Evolutionary conservation across 1,140 invertebrate genomes (phyloP).

Genomic region (Steinernema feltiae): DNA sequence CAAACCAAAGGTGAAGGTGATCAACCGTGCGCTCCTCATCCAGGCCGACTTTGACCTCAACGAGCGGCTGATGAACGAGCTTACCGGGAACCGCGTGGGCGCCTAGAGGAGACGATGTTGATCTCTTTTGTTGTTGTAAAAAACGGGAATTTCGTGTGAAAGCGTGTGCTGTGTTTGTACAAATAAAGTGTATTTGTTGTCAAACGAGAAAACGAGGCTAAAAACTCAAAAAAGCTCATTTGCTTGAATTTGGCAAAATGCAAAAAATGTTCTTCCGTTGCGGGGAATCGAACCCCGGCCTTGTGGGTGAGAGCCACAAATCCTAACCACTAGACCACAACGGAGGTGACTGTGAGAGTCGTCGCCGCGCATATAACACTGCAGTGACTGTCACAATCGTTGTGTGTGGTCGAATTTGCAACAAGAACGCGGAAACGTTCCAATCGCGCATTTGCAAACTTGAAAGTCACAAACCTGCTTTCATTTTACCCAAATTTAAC

Average conservation of each 20-base stretch:
- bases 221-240: too few species aligned
- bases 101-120: neutral
- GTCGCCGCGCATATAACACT: too few species aligned
- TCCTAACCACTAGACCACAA: neutral
- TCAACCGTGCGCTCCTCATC: slow-evolving; percentile 48
- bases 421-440: too few species aligned
- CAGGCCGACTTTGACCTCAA: slow-evolving; percentile 54
- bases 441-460: too few species aligned
- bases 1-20: slow-evolving; percentile 54
- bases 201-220: too few species aligned
- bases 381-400: too few species aligned
- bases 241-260: too few species aligned
- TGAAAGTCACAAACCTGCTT: too few species aligned
- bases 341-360: too few species aligned
- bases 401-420: too few species aligned
- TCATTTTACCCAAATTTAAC: too few species aligned
- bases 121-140: neutral
- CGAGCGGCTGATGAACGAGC: slow-evolving; percentile 45
- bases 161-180: neutral
- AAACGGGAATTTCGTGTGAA: too few species aligned
- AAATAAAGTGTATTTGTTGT: neutral
- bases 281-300: neutral
- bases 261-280: neutral
- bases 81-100: slow-evolving; percentile 30
- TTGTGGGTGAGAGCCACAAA: neutral